phyloP scores from a whole-genome alignment of 2,797 vertebrate species.

The Perdix hodgsoniae region DNA sequence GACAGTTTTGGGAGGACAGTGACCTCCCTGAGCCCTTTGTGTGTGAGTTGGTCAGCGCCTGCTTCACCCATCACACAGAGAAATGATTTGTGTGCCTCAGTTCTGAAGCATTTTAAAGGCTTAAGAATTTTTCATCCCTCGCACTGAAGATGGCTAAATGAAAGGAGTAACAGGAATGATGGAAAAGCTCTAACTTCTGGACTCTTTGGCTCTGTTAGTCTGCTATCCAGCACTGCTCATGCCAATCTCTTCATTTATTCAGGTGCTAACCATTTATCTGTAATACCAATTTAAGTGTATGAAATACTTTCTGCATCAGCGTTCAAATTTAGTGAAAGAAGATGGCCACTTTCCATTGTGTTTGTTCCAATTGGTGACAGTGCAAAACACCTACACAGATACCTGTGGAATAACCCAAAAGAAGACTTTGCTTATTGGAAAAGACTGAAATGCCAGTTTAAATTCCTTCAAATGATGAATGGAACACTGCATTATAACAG shows the following conservation, averaged over 20 bases:
- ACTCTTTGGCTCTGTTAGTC: background rate
- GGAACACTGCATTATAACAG: background rate
- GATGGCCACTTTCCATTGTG: background rate
- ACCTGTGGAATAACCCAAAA: background rate
- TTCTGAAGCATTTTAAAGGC: background rate
- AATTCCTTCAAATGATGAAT: background rate
- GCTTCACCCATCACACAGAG: background rate
- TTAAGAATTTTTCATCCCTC: background rate
- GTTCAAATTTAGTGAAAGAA: background rate
- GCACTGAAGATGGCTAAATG: background rate
- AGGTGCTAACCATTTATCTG: background rate
- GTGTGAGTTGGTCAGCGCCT: background rate
- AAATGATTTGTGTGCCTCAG: background rate
- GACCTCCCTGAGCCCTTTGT: background rate
- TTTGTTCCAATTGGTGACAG: background rate
- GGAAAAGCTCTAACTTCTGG: background rate
- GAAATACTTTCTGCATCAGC: background rate
- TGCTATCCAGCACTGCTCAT: background rate
- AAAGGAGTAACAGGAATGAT: background rate
- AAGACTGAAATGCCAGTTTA: background rate
- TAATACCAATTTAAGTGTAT: background rate
- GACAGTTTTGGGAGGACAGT: background rate
- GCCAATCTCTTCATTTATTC: background rate
- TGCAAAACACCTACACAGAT: background rate
- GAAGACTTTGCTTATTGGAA: background rate